phyloP scores from a whole-genome alignment of 2,888 invertebrate genomes.

The Sarcophaga carnaria region DNA sequence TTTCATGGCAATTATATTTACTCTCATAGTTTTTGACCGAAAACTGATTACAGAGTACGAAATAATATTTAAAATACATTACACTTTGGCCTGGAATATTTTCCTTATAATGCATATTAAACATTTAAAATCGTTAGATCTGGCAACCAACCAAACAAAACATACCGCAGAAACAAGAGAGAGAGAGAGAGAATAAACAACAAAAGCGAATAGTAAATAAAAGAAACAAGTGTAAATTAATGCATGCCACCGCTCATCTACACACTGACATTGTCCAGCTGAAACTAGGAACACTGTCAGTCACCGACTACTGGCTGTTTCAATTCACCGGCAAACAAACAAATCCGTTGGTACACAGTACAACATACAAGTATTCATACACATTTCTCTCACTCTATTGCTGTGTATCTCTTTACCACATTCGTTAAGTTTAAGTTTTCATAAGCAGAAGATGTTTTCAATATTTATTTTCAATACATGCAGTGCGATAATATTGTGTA shows the following conservation, averaged over 20 bases:
- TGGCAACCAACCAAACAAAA: not conserved
- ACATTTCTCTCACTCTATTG: not conserved
- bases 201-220: not conserved
- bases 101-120: not conserved
- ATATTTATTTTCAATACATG: not conserved
- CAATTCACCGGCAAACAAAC: constrained; percentile 54
- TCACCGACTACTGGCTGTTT: not conserved
- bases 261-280: not conserved
- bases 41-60: too few relatives aligned
- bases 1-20: too few relatives aligned
- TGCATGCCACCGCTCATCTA: not conserved
- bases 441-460: constrained; percentile 20
- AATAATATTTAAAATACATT: too few relatives aligned
- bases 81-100: too few relatives aligned
- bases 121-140: not conserved
- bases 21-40: too few relatives aligned
- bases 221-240: not conserved
- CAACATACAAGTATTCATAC: not conserved
- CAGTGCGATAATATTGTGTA: not conserved
- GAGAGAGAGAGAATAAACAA: not conserved
- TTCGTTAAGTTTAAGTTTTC: not conserved
- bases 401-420: too few relatives aligned
- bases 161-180: not conserved
- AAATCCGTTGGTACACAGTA: not conserved
- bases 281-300: not conserved